Evolutionary conservation across 1,140 invertebrate genomes (phyloP).

Genomic region (Drosophila cardini): DNA sequence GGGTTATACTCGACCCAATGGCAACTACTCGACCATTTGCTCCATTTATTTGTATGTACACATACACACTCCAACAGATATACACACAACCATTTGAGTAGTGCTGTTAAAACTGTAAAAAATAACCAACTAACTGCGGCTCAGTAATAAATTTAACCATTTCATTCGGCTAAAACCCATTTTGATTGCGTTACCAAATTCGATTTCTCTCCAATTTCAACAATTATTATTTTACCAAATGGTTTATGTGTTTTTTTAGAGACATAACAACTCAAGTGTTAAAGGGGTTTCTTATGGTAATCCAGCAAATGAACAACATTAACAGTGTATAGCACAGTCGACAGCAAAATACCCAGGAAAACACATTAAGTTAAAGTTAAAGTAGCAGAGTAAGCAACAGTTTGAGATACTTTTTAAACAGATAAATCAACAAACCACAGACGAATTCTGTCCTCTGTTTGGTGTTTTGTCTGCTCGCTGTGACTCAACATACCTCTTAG

Average conservation of each 20-base stretch:
- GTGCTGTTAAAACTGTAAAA: slow-evolving; percentile 68
- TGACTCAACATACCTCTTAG: background rate
- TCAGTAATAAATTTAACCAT: slow-evolving; percentile 39
- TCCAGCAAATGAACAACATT: background rate
- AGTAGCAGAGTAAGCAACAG: background rate
- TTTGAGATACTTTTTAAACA: no score
- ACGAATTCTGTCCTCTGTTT: no score
- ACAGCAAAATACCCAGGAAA: background rate
- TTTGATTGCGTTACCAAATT: slow-evolving; percentile 24
- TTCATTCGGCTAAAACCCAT: slow-evolving; percentile 38
- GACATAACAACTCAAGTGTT: slow-evolving; percentile 7
- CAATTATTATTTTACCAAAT: slow-evolving; percentile 11
- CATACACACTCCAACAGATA: slow-evolving; percentile 25
- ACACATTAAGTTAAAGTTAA: background rate
- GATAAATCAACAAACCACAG: no score
- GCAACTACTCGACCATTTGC: slow-evolving; percentile 79
- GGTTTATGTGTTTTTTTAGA: slow-evolving; percentile 5
- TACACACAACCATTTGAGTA: slow-evolving; percentile 47
- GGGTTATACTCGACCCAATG: slow-evolving; percentile 70
- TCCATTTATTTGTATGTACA: slow-evolving; percentile 69
- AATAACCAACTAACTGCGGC: slow-evolving; percentile 41
- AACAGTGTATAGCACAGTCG: background rate
- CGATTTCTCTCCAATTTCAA: slow-evolving; percentile 22
- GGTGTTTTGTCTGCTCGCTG: background rate
- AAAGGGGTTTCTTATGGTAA: slow-evolving; percentile 8